Conservation (phyloP, 2,888 invertebrate genomes). For the Plusia festucae region DNA sequence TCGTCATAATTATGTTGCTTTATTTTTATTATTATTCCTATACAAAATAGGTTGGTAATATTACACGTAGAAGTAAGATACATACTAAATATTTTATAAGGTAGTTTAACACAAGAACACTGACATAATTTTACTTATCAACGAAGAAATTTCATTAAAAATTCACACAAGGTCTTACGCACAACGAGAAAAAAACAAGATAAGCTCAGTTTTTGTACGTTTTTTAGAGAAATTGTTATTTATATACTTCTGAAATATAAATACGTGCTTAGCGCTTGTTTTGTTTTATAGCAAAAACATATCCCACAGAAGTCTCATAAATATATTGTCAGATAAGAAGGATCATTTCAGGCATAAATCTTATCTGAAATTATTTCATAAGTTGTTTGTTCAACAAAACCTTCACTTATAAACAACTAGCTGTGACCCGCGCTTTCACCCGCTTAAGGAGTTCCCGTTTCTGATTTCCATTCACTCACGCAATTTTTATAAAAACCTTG, state of each 20-base stretch:
- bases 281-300: conserved; percentile 7
- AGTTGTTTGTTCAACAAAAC: not conserved
- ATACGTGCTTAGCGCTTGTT: conserved; percentile 17
- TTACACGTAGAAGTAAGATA: conserved; percentile 9
- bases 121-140: conserved; percentile 60
- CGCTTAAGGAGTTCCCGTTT: too few species aligned
- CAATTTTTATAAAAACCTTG: too few species aligned
- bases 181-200: conserved; percentile 55
- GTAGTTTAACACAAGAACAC: conserved; percentile 42
- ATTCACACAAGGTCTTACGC: conserved; percentile 52
- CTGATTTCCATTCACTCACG: too few species aligned
- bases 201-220: conserved; percentile 59
- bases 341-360: not conserved
- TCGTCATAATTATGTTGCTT: too few species aligned
- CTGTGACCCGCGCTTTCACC: too few species aligned
- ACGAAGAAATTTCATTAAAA: conserved; percentile 57
- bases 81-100: conserved; percentile 39
- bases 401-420: too few species aligned
- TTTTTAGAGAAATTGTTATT: conserved; percentile 49
- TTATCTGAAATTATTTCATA: too few species aligned
- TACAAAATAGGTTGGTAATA: not conserved
- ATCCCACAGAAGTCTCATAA: not conserved
- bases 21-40: not conserved
- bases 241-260: conserved; percentile 46
- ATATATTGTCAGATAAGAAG: not conserved